A percentile compares a stretch with the other conserved stretches of the same genome.
These are phyloP conservation scores for Pterocles orientalis DNA, from an alignment of 2,113 vertebrate genomes.

Conservation along the genomic window DNA sequence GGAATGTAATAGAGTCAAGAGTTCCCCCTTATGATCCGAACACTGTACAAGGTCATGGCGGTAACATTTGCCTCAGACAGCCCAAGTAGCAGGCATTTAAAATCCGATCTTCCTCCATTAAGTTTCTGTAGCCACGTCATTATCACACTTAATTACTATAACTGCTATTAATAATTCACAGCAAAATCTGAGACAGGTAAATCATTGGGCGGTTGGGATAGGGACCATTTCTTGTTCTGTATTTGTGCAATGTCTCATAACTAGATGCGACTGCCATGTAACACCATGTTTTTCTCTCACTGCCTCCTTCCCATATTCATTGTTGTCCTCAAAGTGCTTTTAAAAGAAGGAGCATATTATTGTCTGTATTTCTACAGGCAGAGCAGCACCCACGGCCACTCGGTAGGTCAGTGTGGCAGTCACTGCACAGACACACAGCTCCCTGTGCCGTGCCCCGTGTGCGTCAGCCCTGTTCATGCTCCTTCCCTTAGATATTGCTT, in stretches of 20 bases:
- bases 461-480: fast-evolving
- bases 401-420: background rate
- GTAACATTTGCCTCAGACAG: background rate
- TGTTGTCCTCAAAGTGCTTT: background rate
- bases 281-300: fast-evolving
- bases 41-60: background rate
- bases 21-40: background rate
- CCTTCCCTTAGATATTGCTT: background rate
- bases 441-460: fast-evolving
- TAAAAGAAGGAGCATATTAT: background rate
- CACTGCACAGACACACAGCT: fast-evolving
- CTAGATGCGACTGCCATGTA: background rate
- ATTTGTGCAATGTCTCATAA: background rate
- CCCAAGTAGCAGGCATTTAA: background rate
- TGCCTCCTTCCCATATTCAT: background rate
- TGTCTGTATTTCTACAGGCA: background rate
- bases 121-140: background rate
- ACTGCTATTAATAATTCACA: background rate
- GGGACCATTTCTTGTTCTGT: background rate
- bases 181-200: background rate
- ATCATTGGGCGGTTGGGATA: background rate
- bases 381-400: background rate
- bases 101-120: background rate
- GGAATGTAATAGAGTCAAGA: background rate
- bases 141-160: background rate